Evolutionary conservation across 2,888 invertebrate genomes (phyloP), one percentile per base, ranked within the genome.

Genomic region (Chrysodeixis includens): DNA sequence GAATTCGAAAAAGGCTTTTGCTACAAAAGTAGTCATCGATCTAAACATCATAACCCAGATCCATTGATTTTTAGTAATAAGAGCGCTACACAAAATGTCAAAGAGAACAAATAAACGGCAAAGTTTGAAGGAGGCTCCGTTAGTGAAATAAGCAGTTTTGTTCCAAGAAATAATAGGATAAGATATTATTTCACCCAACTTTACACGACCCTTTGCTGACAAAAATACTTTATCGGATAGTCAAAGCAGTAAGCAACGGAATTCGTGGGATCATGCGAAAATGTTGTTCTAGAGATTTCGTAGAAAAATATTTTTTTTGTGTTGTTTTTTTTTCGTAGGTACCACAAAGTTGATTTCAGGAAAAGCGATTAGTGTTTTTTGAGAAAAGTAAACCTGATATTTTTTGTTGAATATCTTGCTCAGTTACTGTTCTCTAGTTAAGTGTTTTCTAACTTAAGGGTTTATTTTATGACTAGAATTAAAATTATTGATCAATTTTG

Each of bases 111-210:
- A 68, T 51, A 63, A 63, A 49, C 26, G 56, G 57, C 22, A 58
- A 18, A 26, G 46, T 59, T 59, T 60, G 56, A 22, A 35, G 10
- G 46, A 58, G 60, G 56, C 22, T 51, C n/a, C 55, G 57, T 71
- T 62, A 30, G 61, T 67, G 44, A 63, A 76, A 62, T 70, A 76
- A 74, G 71, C 73, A 64, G 40, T 66, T 73, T 76, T 64, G 60
- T 51, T 55, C 46, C 54, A 32, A 55, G 63, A 71, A 71, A 68
- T 76, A 76, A 78, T 66, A 66, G 66, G 67, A 59, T 51, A 3
- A 5, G 14, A 52, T 62, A 66, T 49, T 66, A 60, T 56, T 59
- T 10, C 46, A 51, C 58, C 51, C 35, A 55, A 51, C 30, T 56
- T 30, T 53, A 60, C 18, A n/a, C 44, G 32, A 64, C 35, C 49